Conservation (phyloP, 2,113 vertebrate genomes). For the Ploceus nigricollis region DNA sequence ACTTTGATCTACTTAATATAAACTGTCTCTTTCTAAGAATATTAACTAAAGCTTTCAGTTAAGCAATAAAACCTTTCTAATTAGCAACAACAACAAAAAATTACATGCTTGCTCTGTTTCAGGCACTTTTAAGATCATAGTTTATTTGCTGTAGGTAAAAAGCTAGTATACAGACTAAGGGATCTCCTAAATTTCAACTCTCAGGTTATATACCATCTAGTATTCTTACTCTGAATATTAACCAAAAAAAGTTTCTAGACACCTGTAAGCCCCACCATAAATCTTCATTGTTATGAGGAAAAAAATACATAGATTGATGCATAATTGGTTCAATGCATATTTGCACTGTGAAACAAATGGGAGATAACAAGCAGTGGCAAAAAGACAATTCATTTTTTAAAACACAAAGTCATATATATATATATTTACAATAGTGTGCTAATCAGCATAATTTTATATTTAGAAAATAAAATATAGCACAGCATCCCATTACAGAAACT, state of each 20-base stretch:
- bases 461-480: slow-evolving; percentile 70
- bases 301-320: slow-evolving; percentile 45
- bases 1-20: not conserved
- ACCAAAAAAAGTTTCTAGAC: slow-evolving; percentile 58
- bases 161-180: slow-evolving; percentile 85
- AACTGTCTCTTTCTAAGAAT: not conserved
- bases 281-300: slow-evolving; percentile 62
- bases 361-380: slow-evolving; percentile 71
- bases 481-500: slow-evolving; percentile 68
- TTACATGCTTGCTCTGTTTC: slow-evolving; percentile 74
- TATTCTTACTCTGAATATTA: slow-evolving; percentile 72
- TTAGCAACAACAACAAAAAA: slow-evolving; percentile 62
- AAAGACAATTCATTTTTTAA: slow-evolving; percentile 68
- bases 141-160: slow-evolving; percentile 89
- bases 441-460: slow-evolving; percentile 72
- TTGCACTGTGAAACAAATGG: slow-evolving; percentile 72
- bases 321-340: slow-evolving; percentile 71
- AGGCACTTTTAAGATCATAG: slow-evolving; percentile 89
- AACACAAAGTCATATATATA: slow-evolving; percentile 45
- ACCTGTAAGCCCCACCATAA: slow-evolving; percentile 72
- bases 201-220: slow-evolving; percentile 78
- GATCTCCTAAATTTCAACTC: slow-evolving; percentile 80
- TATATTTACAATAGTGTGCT: slow-evolving; percentile 62
- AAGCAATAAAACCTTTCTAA: slow-evolving; percentile 4
- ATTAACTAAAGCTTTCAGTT: not conserved